These are phyloP conservation scores for Pocillopora meandrina DNA, from an alignment of 92 coral and sea anemone species.

Conservation along the genomic window DNA sequence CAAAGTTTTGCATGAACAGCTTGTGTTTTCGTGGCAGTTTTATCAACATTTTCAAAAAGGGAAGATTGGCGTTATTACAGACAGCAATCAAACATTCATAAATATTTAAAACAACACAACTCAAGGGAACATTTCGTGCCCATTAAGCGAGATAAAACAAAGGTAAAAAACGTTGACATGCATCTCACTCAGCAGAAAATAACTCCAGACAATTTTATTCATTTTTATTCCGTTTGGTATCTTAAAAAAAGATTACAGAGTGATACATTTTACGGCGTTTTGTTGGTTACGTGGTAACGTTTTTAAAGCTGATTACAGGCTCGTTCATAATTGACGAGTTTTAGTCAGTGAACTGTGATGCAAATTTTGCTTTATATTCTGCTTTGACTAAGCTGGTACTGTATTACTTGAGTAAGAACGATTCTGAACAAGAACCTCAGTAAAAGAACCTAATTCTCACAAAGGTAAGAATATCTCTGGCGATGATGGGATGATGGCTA, in stretches of 20 bases:
- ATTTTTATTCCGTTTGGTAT: neutral
- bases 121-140: neutral
- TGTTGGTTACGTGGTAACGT: constrained; percentile 7
- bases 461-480: constrained; percentile 3
- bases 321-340: constrained; percentile 28
- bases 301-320: neutral
- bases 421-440: neutral
- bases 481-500: neutral
- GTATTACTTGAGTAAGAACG: neutral
- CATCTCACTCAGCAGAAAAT: neutral
- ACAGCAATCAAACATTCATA: constrained; percentile 32
- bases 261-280: neutral
- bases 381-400: neutral
- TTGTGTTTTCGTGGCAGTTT: neutral
- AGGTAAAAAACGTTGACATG: neutral
- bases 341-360: neutral
- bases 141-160: neutral
- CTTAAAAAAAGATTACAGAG: no score
- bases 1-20: neutral
- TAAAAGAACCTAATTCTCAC: neutral
- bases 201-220: neutral
- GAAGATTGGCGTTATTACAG: neutral
- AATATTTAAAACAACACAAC: constrained; percentile 5
- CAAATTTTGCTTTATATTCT: neutral
- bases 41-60: neutral